Evolutionary conservation across 1,140 invertebrate species (phyloP), one percentile per base, ranked within the genome.

Genomic region (Platyura marginata): DNA sequence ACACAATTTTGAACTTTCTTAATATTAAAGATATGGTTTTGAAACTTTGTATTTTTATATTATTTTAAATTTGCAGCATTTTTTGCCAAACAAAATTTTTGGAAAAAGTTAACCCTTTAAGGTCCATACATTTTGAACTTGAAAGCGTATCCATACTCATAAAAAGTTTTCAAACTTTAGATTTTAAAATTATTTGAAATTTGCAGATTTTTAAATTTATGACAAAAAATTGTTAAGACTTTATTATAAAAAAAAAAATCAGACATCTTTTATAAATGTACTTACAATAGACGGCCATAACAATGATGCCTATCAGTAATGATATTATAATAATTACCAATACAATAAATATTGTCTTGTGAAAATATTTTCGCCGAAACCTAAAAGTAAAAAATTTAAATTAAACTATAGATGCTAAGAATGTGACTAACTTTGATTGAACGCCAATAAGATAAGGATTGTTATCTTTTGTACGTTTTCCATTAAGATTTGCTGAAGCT

Each of bases 311-410:
- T 45, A 66, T 64, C 45, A 71, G 51, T 38, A 65, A 48, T 48
- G 69, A 51, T 33, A 65, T 51, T 48, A 70, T 59, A 23, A 69
- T 47, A 11, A 60, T 32, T 29, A 65, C 41, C 16, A 69, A 47
- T 21, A 62, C 40, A 5, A 62, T 47, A 18, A 68, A 41, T 8
- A 65, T 47, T 13, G 63, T 52, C 52, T 65, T 68, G 45, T 63
- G 61, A 48, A 62, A 64, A 43, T 70, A 65, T 59, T 64, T 69
- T 52, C 68, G 61, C 38, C 68, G 56, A 50, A 71, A 71, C 45
- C 69, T 72, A 49, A 45, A 65, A 63, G 23, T 5, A 46, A 21
- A n/a, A 40, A 25, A 37, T 19, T 15, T 32, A 35, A 49, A 33
- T 23, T 10, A 20, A 20, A n/a, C 10, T 9, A 21, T 5, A 45